Evolutionary conservation across 2,113 vertebrate genomes (phyloP).

Genomic region (Lagenorhynchus albirostris): DNA sequence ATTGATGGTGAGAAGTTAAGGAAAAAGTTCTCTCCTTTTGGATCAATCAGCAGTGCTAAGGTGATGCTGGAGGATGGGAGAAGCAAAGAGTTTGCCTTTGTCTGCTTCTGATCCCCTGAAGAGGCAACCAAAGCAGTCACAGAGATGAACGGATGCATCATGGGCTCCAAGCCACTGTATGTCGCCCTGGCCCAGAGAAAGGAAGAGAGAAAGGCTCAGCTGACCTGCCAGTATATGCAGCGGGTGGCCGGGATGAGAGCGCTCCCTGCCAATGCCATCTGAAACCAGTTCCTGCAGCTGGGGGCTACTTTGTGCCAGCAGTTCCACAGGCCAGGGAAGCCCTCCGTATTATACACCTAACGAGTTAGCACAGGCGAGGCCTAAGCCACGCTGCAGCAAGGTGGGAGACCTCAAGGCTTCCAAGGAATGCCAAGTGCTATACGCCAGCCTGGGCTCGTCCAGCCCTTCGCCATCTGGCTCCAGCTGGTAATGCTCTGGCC

Average conservation of each 20-base stretch:
- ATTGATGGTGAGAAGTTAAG: slow-evolving; percentile 98
- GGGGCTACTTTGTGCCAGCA: slow-evolving; percentile 97
- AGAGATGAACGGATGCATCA: slow-evolving; percentile 98
- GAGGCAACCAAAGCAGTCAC: slow-evolving; percentile 99
- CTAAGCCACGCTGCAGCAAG: slow-evolving; percentile 96
- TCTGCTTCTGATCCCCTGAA: slow-evolving; percentile 98
- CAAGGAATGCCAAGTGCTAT: slow-evolving; percentile 94
- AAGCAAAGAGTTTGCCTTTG: slow-evolving; percentile 98
- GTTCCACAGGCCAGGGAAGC: slow-evolving; percentile 98
- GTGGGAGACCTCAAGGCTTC: slow-evolving; percentile 96
- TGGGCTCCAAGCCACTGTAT: slow-evolving; percentile 97
- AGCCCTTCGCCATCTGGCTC: slow-evolving; percentile 91
- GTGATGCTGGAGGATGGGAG: slow-evolving; percentile 98
- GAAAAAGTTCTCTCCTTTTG: slow-evolving; percentile 97
- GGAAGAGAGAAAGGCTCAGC: slow-evolving; percentile 97
- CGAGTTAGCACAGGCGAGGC: slow-evolving; percentile 96
- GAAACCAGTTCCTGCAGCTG: slow-evolving; percentile 97
- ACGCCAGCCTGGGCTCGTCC: slow-evolving; percentile 94
- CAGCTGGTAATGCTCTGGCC: slow-evolving; percentile 85
- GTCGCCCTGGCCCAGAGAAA: slow-evolving; percentile 97
- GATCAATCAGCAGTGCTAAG: slow-evolving; percentile 98
- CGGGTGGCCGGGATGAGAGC: slow-evolving; percentile 98
- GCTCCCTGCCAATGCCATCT: slow-evolving; percentile 96
- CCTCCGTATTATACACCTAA: slow-evolving; percentile 98
- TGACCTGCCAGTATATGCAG: slow-evolving; percentile 99